Base-by-base conservation (phyloP, 2,888 invertebrate species). In the Augochlorella aurata region DNA sequence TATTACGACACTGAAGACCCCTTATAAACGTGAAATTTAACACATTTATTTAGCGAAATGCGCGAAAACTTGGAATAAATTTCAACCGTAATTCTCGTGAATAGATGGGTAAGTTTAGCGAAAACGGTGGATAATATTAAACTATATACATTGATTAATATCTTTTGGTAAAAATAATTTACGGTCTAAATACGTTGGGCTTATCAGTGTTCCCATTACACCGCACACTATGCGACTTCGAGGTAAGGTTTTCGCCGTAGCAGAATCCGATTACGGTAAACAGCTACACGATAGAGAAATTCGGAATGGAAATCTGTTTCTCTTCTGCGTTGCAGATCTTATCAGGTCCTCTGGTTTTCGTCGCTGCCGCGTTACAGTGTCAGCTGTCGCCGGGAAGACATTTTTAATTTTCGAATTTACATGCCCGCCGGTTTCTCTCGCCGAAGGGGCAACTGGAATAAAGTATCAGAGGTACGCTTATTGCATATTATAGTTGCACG, bases 401-500 rank as follows among this genome's bases (percentile, higher is more conserved):
- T 29, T 45, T 45, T 61, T 66, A 79, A 67, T 71, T 79, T 18
- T 2, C 14, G 21, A 29, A 50, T 71, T 50, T 18, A 54, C 49
- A 58, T 78, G 18, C 2, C n/a, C 70, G n/a, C 70, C 10, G 12
- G 3, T n/a, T 21, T 66, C 5, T 14, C 50, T 45, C 44, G 58
- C 9, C 24, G 38, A 66, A 67, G 18, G n/a, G 66, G 66, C n/a
- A 12, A 24, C 29, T 4, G 66, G 24, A 70, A 58, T 52, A 58
- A 78, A 78, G 66, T 44, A 65, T 18, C 63, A 66, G 29, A 24
- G 38, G 58, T 65, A 71, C 79, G 50, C 78, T 79, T 71, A 79
- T 79, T 58, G 58, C 65, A 21, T n/a, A 44, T 44, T 54, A 49
- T 54, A 50, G 68, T 77, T 63, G 29, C 77, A 24, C 24, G 54